These are phyloP conservation scores for Eupithecia subumbrata DNA, from an alignment of 2,888 invertebrate genomes.

Conservation along the genomic window DNA sequence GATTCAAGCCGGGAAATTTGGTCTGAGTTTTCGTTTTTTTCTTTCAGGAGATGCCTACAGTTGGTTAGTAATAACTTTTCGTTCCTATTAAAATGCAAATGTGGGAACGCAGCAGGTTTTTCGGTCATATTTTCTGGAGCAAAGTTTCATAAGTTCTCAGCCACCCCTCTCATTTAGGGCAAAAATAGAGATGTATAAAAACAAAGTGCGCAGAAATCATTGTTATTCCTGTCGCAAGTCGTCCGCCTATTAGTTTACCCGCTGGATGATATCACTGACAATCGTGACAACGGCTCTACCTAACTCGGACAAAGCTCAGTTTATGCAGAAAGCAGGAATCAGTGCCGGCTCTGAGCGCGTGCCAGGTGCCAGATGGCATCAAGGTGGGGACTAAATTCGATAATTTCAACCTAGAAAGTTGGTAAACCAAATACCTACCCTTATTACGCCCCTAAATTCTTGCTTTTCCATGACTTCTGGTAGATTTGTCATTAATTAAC, in stretches of 20 bases:
- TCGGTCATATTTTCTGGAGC: neutral
- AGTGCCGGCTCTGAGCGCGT: neutral
- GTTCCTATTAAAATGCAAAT: neutral
- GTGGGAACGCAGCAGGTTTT: neutral
- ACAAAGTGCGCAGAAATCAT: slow-evolving; percentile 32
- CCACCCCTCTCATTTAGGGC: neutral
- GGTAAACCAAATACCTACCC: neutral
- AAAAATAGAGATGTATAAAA: slow-evolving; percentile 20
- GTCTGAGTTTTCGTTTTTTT: neutral
- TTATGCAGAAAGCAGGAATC: slow-evolving; percentile 14
- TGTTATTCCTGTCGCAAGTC: slow-evolving; percentile 43
- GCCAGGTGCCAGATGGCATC: neutral
- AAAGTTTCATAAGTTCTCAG: neutral
- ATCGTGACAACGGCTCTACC: slow-evolving; percentile 50
- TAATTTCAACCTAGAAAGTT: neutral
- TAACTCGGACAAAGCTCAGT: slow-evolving; percentile 16
- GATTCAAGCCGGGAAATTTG: neutral
- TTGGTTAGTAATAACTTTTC: neutral
- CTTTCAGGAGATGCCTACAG: neutral
- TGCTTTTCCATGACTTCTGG: neutral
- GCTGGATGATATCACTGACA: slow-evolving; percentile 51
- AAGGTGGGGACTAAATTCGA: neutral
- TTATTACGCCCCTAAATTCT: neutral
- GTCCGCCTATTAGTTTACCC: slow-evolving; percentile 41
- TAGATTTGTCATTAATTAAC: neutral